Evolutionary conservation across 2,113 vertebrate genomes (phyloP).

Genomic region (Percopsis transmontana): DNA sequence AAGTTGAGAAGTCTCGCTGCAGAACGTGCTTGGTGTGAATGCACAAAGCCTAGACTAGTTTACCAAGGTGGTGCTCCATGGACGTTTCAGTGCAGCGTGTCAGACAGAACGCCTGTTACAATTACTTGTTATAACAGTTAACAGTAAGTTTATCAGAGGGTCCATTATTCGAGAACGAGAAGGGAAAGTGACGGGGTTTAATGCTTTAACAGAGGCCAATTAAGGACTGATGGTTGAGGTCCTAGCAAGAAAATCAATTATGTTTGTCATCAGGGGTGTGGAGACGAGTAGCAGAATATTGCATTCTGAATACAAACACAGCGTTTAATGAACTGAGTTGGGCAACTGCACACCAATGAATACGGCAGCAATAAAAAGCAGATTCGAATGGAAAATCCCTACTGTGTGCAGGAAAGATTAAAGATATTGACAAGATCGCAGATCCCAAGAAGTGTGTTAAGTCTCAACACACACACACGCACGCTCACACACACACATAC

Average conservation of each 20-base stretch:
- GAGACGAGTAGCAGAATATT: slow-evolving; percentile 5
- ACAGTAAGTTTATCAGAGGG: slow-evolving; percentile 19
- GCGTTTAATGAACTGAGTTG: slow-evolving; percentile 20
- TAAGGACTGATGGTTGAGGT: slow-evolving; percentile 33
- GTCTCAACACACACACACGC: slow-evolving; percentile 12
- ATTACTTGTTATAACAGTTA: slow-evolving; percentile 39
- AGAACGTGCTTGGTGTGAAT: slow-evolving; percentile 31
- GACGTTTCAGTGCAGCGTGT: slow-evolving; percentile 36
- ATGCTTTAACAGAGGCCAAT: slow-evolving; percentile 33
- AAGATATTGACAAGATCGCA: background rate
- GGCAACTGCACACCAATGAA: slow-evolving; percentile 4
- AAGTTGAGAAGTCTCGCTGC: slow-evolving; percentile 39
- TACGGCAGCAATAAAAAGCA: slow-evolving; percentile 4
- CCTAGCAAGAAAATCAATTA: slow-evolving; percentile 27
- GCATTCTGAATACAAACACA: slow-evolving; percentile 37
- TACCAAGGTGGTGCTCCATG: slow-evolving; percentile 33
- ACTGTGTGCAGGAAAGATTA: background rate
- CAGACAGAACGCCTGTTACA: slow-evolving; percentile 40
- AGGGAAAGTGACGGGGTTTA: slow-evolving; percentile 27
- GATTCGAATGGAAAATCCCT: background rate
- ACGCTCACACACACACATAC: slow-evolving; percentile 3
- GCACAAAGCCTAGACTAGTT: slow-evolving; percentile 10
- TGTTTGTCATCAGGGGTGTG: slow-evolving; percentile 30
- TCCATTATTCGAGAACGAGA: slow-evolving; percentile 15
- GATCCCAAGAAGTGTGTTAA: slow-evolving; percentile 4